Conservation (phyloP, 30 jellyfish, hydroid and myxozoan genomes). For the Turritopsis rubra region DNA sequence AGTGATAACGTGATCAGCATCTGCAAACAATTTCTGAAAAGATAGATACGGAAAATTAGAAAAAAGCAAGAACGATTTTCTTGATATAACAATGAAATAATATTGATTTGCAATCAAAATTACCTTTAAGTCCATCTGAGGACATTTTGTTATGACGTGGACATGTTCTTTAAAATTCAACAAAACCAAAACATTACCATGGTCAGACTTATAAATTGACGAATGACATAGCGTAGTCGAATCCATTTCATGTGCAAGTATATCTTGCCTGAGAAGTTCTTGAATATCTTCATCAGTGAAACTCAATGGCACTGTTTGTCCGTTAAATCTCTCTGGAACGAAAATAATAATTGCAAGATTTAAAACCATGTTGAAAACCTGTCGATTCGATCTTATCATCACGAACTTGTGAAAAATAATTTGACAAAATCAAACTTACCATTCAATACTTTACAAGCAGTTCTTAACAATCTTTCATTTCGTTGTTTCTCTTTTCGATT, state of each 20-base stretch:
- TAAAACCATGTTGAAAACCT: too few species aligned
- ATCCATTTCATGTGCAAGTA: slow-evolving; percentile 6
- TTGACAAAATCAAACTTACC: neutral
- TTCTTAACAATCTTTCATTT: neutral
- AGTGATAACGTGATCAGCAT: neutral
- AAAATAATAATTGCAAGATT: too few species aligned
- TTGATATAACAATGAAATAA: neutral
- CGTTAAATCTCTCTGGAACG: neutral
- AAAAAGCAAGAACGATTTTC: neutral
- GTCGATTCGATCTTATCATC: too few species aligned
- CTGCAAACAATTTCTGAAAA: slow-evolving; percentile 11
- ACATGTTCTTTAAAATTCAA: slow-evolving; percentile 5
- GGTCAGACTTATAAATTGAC: neutral
- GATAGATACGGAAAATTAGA: neutral
- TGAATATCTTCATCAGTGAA: neutral
- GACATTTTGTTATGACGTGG: slow-evolving; percentile 1
- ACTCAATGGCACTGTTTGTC: neutral
- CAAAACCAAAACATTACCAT: neutral
- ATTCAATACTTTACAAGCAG: neutral
- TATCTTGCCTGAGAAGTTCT: neutral
- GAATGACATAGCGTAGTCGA: neutral
- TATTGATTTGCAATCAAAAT: neutral
- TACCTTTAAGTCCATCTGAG: slow-evolving; percentile 1
- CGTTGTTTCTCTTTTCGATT: neutral
- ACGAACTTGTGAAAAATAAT: neutral